Base-by-base conservation (phyloP, 2,113 vertebrate species). In the Chlamydotis undulata region DNA sequence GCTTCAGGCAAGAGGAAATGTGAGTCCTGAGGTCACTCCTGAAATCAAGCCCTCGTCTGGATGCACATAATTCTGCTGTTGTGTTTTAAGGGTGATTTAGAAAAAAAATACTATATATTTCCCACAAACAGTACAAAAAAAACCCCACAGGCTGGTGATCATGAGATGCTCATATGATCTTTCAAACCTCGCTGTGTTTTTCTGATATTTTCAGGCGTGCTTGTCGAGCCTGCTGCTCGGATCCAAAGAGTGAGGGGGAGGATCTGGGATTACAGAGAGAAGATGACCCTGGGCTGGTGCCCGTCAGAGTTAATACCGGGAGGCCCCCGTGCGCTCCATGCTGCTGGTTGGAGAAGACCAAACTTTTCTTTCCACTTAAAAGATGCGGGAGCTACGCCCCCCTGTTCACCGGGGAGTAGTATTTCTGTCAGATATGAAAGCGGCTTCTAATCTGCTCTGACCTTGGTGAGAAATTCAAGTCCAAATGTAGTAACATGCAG, bases 401-500 rank as follows among this genome's bases (percentile, higher is more conserved):
- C 59, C 64, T 52, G 67, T 79, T 97, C 90, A 94, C 80, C 8
- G 0, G 76, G 94, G 95, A 96, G 92, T 82, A 86, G 79, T 96
- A 96, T 93, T 94, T 97, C 90, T 94, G 87, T 90, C 81, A 90
- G 84, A 96, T 97, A 94, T 29, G 70, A 96, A 94, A 83, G 87
- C 37, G 4, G 81, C 52, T 95, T 93, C 94, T 97, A 97, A 94
- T 94, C 92, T 96, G 47, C 82, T 84, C 89, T 96, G 96, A 97
- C 96, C 95, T 96, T 97, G 90, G 63, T 92, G 77, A 95, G 93
- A 96, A 96, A 95, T 90, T 90, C 94, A 96, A 97, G 90, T 96
- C 95, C 96, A 97, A 97, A 96, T 96, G 96, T 96, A 97, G 95
- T 96, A 97, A 94, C 89, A 67, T 29, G 85, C 82, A 93, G 75